Percentiles rank a stretch among this genome's conserved stretches.
These are phyloP conservation scores for Tanypteryx hageni DNA, from an alignment of 2,888 invertebrate genomes.

Conservation along the genomic window DNA sequence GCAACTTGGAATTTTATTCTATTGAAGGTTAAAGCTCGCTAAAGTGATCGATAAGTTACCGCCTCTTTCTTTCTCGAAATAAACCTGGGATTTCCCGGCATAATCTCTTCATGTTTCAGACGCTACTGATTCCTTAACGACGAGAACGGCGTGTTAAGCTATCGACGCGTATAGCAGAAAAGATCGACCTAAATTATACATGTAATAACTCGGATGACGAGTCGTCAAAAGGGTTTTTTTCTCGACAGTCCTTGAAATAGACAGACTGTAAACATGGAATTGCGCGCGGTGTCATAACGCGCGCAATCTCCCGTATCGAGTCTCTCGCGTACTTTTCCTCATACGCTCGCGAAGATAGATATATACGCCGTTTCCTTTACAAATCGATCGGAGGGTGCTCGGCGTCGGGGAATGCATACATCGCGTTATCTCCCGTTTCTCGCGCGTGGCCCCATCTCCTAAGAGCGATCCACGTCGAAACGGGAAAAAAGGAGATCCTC, in stretches of 20 bases:
- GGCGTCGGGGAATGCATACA: too few relatives aligned
- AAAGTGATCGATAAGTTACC: neutral
- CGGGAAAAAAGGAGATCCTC: too few relatives aligned
- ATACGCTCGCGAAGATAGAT: neutral
- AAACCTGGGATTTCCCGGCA: neutral
- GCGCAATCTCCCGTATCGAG: neutral
- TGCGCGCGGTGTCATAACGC: conserved; percentile 22
- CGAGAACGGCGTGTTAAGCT: neutral
- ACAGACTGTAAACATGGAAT: conserved; percentile 5
- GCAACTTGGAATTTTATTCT: too few relatives aligned
- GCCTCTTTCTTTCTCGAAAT: neutral
- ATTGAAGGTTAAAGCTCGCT: too few relatives aligned
- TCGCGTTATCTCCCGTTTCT: too few relatives aligned
- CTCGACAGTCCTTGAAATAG: neutral
- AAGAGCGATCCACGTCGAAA: too few relatives aligned
- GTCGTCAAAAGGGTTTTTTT: neutral
- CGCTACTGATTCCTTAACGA: neutral
- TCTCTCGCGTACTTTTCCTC: neutral
- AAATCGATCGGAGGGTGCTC: too few relatives aligned
- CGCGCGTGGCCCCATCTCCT: too few relatives aligned
- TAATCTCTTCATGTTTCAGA: neutral
- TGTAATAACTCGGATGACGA: neutral
- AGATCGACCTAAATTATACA: too few relatives aligned
- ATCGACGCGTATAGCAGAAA: neutral
- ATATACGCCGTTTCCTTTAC: neutral